Evolutionary conservation across 2,797 vertebrate genomes (phyloP), one percentile per base, ranked within the genome.

Genomic region (Sebastes elongatus): DNA sequence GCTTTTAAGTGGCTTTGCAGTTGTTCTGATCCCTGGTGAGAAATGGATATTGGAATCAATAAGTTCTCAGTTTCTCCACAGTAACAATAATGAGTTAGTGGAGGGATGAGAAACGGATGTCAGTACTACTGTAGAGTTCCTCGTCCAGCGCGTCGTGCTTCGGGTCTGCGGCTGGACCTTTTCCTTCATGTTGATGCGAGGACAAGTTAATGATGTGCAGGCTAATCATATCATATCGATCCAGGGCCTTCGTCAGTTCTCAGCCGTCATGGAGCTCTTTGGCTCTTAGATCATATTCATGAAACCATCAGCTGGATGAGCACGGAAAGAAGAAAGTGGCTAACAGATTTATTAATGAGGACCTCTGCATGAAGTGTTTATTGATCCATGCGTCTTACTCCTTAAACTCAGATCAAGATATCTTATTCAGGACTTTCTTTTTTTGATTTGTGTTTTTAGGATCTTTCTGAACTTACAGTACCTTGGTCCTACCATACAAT

Each of bases 31-130:
- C 90, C 80, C 92, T 84, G 79, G 83, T 91, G 90, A 92, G 93
- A 92, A 90, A 93, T 89, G 86, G 89, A 94, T 94, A 95, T 93
- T 89, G 76, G 66, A 84, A 95, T 96, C 94, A 82, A 95, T 95
- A 92, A 27, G 52, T 87, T 88, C 87, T 90, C 84, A 74, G 86
- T 80, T 87, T 83, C 84, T 89, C 76, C 74, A 73, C 80, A 73
- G 71, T 69, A 77, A 83, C 67, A 72, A 79, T 91, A 78, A 84
- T 81, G 83, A 85, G 76, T 80, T 73, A 73, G 61, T 74, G 63
- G 30, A 65, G 66, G 38, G 38, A 88, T 63, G 30, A 87, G 59
- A 74, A 74, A 63, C 8, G 0, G 52, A 60, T 11, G 65, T 74
- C 42, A 16, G 42, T 18, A 46, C 23, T 18, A 46, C 23, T 76